These are phyloP conservation scores for Steatornis caripensis DNA, from an alignment of 2,113 vertebrate species.

Conservation along the genomic window DNA sequence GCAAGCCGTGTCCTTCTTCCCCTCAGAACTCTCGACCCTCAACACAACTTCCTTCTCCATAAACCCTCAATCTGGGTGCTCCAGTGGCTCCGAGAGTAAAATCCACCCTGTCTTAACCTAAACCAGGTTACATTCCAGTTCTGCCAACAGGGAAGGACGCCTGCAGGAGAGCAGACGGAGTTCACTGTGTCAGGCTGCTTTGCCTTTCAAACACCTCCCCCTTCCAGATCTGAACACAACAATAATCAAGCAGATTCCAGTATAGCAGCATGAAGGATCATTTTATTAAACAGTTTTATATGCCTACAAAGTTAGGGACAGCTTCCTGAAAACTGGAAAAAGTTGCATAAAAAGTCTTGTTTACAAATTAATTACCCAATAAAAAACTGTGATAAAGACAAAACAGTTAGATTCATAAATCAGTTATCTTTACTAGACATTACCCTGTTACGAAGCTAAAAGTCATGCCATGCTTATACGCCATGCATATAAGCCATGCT, in stretches of 20 bases:
- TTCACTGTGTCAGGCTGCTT: neutral
- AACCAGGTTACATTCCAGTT: neutral
- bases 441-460: neutral
- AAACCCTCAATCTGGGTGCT: neutral
- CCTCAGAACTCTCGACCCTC: neutral
- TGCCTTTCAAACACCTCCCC: neutral
- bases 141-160: neutral
- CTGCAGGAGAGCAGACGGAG: neutral
- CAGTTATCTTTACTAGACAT: neutral
- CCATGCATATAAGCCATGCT: neutral
- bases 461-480: no score
- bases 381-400: neutral
- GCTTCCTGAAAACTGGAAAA: neutral
- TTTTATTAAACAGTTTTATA: neutral
- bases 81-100: neutral
- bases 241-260: neutral
- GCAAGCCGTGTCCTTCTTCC: neutral
- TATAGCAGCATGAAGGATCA: fast-evolving
- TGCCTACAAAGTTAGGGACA: neutral
- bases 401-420: neutral
- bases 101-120: neutral
- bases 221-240: neutral
- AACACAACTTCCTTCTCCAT: neutral
- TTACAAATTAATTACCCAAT: neutral
- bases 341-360: neutral